These are phyloP conservation scores for Nannospalax galili DNA, from an alignment of 2,113 vertebrate species.

Conservation along the genomic window DNA sequence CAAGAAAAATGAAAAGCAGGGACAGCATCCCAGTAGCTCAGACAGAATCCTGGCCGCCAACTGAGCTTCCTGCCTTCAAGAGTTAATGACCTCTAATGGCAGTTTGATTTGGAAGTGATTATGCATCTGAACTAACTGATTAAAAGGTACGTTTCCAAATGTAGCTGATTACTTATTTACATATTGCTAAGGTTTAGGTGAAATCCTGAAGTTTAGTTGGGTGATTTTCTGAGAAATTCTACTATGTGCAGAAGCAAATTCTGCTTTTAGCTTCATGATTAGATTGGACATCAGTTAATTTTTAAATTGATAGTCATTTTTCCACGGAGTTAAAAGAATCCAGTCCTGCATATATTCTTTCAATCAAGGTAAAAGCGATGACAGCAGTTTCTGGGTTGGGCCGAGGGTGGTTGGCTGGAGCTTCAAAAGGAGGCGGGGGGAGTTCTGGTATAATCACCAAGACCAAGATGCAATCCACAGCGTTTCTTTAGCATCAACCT, in stretches of 20 bases:
- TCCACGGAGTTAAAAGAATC: conserved; percentile 70
- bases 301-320: conserved; percentile 80
- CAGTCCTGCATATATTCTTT: conserved; percentile 76
- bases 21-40: background rate
- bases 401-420: conserved; percentile 49
- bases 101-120: conserved; percentile 83
- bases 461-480: conserved; percentile 55
- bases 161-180: conserved; percentile 83
- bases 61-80: conserved; percentile 76
- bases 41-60: conserved; percentile 68
- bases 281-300: conserved; percentile 75
- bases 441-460: conserved; percentile 54
- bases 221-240: conserved; percentile 69
- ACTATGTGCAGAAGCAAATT: conserved; percentile 57
- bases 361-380: conserved; percentile 76
- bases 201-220: conserved; percentile 70
- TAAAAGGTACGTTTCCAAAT: conserved; percentile 82
- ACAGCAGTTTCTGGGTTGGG: conserved; percentile 70
- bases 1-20: conserved; percentile 43
- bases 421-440: background rate
- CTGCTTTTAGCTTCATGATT: conserved; percentile 79
- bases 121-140: conserved; percentile 83
- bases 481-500: conserved; percentile 54
- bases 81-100: conserved; percentile 81
- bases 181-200: conserved; percentile 79